Base-by-base conservation (phyloP, 1,140 invertebrate genomes). In the Macrostomum lignano region DNA sequence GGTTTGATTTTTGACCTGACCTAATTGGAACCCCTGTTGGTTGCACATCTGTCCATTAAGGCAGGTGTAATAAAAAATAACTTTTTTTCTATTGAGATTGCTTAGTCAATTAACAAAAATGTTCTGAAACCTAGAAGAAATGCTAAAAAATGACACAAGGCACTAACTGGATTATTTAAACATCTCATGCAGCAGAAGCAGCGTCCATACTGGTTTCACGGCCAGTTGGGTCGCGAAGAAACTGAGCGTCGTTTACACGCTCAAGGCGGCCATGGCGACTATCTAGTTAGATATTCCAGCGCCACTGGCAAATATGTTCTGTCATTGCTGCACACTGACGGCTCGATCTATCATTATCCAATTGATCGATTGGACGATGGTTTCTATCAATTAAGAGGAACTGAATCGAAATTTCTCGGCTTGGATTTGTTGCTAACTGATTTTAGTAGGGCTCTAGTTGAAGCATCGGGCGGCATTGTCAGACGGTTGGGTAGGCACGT, bases 181-280 rank as follows among this genome's bases (percentile, higher is more conserved):
- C n/a, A n/a, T n/a, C n/a, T n/a, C n/a, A n/a, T n/a, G n/a, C n/a
- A n/a, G n/a, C n/a, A n/a, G n/a, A n/a, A n/a, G n/a, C n/a, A n/a
- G n/a, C n/a, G n/a, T n/a, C n/a, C n/a, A n/a, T n/a, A n/a, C n/a
- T n/a, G n/a, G n/a, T n/a, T n/a, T n/a, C n/a, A n/a, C n/a, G n/a
- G n/a, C n/a, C n/a, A n/a, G n/a, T n/a, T n/a, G n/a, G n/a, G n/a
- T n/a, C 62, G 74, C 41, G 70, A 74, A 46, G 65, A 65, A 42
- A 74, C 74, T 19, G 74, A 78, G 11, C 17, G 20, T 6, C 7
- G 24, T 6, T 24, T 33, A 21, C 24, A 33, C 24, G 11, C 14
- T 21, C 32, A 33, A 33, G 13, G n/a, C 4, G 7, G 22, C 6
- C 15, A 28, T 28, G 32, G 32, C 9, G 14, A 22, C 3, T 33